phyloP scores from a whole-genome alignment of 1,140 invertebrate species.

The Venustaconcha ellipsiformis region DNA sequence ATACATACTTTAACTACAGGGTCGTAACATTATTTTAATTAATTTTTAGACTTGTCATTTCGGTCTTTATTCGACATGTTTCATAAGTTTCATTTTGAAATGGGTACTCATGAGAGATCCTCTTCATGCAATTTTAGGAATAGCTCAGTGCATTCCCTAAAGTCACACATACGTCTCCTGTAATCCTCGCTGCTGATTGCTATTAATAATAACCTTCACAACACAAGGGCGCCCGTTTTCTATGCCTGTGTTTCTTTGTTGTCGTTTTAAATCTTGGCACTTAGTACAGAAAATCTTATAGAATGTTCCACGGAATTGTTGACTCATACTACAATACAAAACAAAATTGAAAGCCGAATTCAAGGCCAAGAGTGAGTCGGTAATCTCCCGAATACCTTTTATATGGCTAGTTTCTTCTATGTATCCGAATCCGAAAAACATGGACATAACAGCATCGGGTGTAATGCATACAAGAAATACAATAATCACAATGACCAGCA shows the following conservation, averaged over 20 bases:
- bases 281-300: slow-evolving; percentile 56
- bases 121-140: too few relatives aligned
- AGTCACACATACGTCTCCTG: too few relatives aligned
- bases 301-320: slow-evolving; percentile 74
- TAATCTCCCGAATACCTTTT: slow-evolving; percentile 78
- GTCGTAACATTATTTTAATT: too few relatives aligned
- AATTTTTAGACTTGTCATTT: too few relatives aligned
- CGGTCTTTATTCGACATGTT: too few relatives aligned
- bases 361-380: slow-evolving; percentile 80
- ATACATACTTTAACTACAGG: too few relatives aligned
- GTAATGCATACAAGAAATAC: slow-evolving; percentile 82
- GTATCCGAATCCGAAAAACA: slow-evolving; percentile 65
- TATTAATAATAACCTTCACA: too few relatives aligned
- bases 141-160: too few relatives aligned
- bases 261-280: background rate
- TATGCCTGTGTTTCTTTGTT: background rate
- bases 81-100: too few relatives aligned
- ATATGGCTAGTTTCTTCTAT: slow-evolving; percentile 68
- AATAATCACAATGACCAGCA: slow-evolving; percentile 82
- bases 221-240: too few relatives aligned
- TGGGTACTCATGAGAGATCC: too few relatives aligned
- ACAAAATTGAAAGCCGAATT: slow-evolving; percentile 83
- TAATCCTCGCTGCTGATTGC: too few relatives aligned
- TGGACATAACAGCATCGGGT: slow-evolving; percentile 78
- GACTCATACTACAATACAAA: slow-evolving; percentile 81